Base-by-base conservation (phyloP, 1,140 invertebrate genomes). In the Halyomorpha halys region DNA sequence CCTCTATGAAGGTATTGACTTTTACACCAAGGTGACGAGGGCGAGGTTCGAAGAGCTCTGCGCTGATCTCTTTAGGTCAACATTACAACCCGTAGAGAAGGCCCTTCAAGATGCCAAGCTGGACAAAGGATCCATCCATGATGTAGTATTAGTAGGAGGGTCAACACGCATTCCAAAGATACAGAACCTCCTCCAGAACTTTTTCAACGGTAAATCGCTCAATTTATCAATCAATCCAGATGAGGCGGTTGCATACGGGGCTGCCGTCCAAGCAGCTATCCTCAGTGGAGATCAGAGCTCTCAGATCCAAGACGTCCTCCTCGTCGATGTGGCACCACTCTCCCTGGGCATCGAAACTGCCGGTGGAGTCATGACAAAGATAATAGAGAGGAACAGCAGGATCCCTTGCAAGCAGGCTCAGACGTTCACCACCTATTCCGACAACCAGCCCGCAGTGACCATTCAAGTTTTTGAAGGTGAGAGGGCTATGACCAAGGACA, bases 391-490 rank as follows among this genome's bases (percentile, higher is more conserved):
- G 27, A 87, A 87, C 74, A n/a, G n/a, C n/a, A n/a, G n/a, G n/a
- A n/a, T n/a, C n/a, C n/a, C n/a, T n/a, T n/a, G n/a, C n/a, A n/a
- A 83, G 70, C 80, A 82, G 68, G 76, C 79, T 0, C 79, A 84
- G 68, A 81, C 76, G 3, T 83, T 83, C 68, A 79, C 80, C 1
- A 86, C 84, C 0, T 84, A 82, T 67, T 74, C 81, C 0, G 83
- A 86, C 68, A 87, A 87, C 70, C 81, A 89, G 69, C 80, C 84
- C 0, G 83, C 79, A 14, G 86, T 87, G 44, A 78, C 80, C 21
- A 85, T 87, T 30, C 82, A 87, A 75, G 83, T 90, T 13, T 90
- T 80, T 72, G 87, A 91, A 76, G 89, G 88, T n/a, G 87, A 90
- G 73, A 73, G 87, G 69, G 82, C 85, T 0, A 86, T 89, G 83